Evolutionary conservation across 1,140 invertebrate genomes (phyloP), one percentile per base, ranked within the genome.

Genomic region (Drosophila sechellia): DNA sequence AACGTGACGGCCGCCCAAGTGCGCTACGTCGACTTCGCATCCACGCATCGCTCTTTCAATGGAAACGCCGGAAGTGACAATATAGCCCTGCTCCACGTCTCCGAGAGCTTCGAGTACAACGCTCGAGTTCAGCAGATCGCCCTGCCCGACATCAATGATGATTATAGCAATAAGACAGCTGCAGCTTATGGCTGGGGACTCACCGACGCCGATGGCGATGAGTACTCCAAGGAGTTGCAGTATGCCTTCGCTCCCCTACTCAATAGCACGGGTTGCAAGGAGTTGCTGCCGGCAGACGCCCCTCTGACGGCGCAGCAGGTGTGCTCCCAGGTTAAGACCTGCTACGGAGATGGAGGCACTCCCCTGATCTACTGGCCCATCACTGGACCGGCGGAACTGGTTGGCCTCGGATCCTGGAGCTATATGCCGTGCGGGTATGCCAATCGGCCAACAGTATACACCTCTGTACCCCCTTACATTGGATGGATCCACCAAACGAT

Each of bases 401-500:
- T 96, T 48, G 96, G 96, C 1, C 92, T 96, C 2, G 95, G 96
- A 0, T 96, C 96, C 0, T 97, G 95, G 95, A 96, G 95, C n/a
- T 92, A 95, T 22, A 92, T 94, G 43, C 96, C 96, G 50, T 96
- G 96, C 69, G 95, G 95, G 3, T 92, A 92, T 34, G 92, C 90
- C 64, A 93, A 93, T 5, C 93, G 94, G 0, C 96, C 96, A 0
- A 95, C 95, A 0, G 95, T 96, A 0, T 97, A 95, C 79, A 95
- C 95, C 0, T 94, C 94, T 68, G 95, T 96, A 0, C 93, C 94
- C 0, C 81, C 93, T 1, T 95, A 94, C 76, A 80, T 94, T 8
- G 92, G 93, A 40, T 94, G 95, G 95, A 96, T 96, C 40, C 55
- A 78, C 94, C 81, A 93, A 90, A 80, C 85, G 31, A 90, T 91